Conservation (phyloP, 2,113 vertebrate species). For the Myotis davidii region DNA sequence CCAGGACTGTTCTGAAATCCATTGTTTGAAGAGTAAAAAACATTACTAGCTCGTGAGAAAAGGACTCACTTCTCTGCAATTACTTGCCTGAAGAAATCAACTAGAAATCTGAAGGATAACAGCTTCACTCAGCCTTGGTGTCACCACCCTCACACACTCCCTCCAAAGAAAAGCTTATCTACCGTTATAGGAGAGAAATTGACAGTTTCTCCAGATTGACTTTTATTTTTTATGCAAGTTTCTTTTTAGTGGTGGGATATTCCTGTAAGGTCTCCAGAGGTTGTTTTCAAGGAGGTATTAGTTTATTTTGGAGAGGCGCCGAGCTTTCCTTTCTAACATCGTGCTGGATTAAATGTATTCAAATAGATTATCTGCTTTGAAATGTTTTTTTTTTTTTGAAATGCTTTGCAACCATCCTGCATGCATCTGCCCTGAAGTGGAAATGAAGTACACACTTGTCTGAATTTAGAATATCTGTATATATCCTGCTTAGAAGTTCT, state of each 20-base stretch:
- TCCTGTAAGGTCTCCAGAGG: not conserved
- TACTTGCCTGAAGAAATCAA: constrained; percentile 42
- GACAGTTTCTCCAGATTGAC: not conserved
- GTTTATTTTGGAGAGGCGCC: constrained; percentile 27
- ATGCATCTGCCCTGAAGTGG: constrained; percentile 57
- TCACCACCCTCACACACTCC: not conserved
- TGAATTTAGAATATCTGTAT: constrained; percentile 38
- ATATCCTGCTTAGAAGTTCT: not conserved
- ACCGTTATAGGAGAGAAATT: constrained; percentile 31
- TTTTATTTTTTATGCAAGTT: constrained; percentile 42
- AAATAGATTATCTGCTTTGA: constrained; percentile 63
- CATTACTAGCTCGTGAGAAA: constrained; percentile 34
- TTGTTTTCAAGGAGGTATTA: constrained; percentile 58
- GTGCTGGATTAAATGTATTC: constrained; percentile 54
- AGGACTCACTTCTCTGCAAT: constrained; percentile 34
- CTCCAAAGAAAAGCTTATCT: not conserved
- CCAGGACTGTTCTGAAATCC: not conserved
- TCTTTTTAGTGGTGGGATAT: constrained; percentile 1
- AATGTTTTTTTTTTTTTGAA: constrained; percentile 58
- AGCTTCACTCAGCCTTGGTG: not conserved
- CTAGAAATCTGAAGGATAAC: constrained; percentile 40
- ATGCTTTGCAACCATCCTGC: constrained; percentile 15
- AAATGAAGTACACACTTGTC: constrained; percentile 51
- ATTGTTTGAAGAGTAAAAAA: constrained; percentile 3
- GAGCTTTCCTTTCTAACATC: constrained; percentile 46